phyloP scores from a whole-genome alignment of 2,888 invertebrate species.

The Drosophila vallismaia region DNA sequence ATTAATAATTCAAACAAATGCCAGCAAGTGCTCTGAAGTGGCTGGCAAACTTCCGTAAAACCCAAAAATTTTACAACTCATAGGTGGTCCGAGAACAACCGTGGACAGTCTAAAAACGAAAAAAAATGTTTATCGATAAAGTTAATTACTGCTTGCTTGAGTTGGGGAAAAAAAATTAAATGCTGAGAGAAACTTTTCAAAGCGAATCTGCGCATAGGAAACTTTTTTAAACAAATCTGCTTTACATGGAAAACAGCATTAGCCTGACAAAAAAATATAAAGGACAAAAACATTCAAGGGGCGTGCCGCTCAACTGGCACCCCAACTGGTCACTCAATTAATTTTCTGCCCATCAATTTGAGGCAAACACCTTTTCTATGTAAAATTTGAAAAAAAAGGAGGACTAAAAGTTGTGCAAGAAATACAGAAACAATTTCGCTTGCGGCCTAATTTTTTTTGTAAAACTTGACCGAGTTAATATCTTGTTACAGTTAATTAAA shows the following conservation, averaged over 20 bases:
- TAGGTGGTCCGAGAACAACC: conserved; percentile 22
- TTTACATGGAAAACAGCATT: conserved; percentile 24
- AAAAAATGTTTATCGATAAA: conserved; percentile 53
- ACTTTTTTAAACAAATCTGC: conserved; percentile 36
- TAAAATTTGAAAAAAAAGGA: conserved; percentile 20
- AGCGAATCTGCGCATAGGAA: conserved; percentile 35
- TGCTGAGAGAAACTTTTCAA: conserved; percentile 30
- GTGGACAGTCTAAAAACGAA: conserved; percentile 4
- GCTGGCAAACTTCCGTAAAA: conserved; percentile 16
- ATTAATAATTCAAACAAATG: conserved; percentile 56
- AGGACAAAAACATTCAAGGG: conserved; percentile 22
- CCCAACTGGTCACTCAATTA: conserved; percentile 56
- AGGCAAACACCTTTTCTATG: conserved; percentile 72
- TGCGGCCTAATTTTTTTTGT: conserved; percentile 40
- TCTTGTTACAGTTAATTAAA: conserved; percentile 57
- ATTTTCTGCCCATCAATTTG: conserved; percentile 55
- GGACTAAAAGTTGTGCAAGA: conserved; percentile 43
- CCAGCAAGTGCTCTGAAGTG: conserved; percentile 31
- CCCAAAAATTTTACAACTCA: conserved; percentile 19
- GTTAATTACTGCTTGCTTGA: conserved; percentile 42
- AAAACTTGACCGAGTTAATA: conserved; percentile 28
- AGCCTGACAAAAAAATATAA: conserved; percentile 3
- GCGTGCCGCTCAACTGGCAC: conserved; percentile 18
- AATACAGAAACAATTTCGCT: conserved; percentile 48
- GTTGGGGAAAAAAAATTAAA: conserved; percentile 17